These are phyloP conservation scores for Megaptera novaeangliae DNA, from an alignment of 2,113 vertebrate genomes.

Conservation along the genomic window DNA sequence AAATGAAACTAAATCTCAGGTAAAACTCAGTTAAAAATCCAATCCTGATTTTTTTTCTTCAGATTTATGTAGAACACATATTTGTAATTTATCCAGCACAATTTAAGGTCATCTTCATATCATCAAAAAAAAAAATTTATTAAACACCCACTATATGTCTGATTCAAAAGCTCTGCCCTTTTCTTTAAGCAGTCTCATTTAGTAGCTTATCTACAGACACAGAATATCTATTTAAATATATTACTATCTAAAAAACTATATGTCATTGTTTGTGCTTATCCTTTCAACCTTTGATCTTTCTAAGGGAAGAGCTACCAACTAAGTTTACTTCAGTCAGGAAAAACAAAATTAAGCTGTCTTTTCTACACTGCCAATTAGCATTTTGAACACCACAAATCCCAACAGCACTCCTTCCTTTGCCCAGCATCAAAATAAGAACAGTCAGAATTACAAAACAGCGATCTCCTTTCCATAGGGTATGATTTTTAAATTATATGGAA, in stretches of 20 bases:
- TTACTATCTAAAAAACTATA: background rate
- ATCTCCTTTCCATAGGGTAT: background rate
- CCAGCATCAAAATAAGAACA: background rate
- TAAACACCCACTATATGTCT: background rate
- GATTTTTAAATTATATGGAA: slow-evolving; percentile 12
- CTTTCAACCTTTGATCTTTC: background rate
- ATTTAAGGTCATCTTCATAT: background rate
- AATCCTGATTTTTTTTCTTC: background rate
- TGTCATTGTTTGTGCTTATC: background rate
- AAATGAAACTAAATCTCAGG: background rate
- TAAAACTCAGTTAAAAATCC: background rate
- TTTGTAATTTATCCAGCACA: background rate
- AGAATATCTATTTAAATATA: slow-evolving; percentile 15
- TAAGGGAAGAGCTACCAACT: background rate
- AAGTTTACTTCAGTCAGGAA: background rate
- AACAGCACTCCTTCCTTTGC: background rate
- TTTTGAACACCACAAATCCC: background rate
- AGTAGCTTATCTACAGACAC: background rate
- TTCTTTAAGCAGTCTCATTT: background rate
- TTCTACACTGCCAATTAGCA: background rate
- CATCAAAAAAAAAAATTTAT: background rate
- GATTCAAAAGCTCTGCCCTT: background rate
- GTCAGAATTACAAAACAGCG: background rate
- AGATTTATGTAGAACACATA: background rate
- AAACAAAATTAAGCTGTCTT: background rate